Evolutionary conservation across 2,888 invertebrate species (phyloP).

Genomic region (Phorcus lineatus): DNA sequence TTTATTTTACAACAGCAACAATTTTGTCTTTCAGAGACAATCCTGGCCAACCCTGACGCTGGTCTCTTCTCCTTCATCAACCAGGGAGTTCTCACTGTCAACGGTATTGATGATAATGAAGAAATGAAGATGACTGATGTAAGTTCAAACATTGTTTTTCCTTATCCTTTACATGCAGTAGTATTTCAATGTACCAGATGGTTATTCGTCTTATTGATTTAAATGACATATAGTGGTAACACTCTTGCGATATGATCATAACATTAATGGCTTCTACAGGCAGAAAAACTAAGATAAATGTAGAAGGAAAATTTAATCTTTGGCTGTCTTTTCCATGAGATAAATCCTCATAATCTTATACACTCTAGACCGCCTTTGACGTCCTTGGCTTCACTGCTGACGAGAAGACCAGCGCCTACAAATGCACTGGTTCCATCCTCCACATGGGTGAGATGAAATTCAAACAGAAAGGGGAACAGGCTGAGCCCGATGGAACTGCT

Average conservation of each 20-base stretch:
- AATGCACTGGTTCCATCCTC: constrained; percentile 98
- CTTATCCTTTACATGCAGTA: no score
- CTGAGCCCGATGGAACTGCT: constrained; percentile 75
- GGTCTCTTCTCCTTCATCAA: constrained; percentile 89
- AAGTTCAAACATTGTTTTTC: constrained; percentile 40
- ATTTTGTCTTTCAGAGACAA: constrained; percentile 80
- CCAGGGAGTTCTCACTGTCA: constrained; percentile 96
- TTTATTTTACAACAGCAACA: not conserved
- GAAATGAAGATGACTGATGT: constrained; percentile 82
- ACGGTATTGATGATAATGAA: constrained; percentile 95
- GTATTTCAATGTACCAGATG: no score
- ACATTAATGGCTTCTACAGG: no score
- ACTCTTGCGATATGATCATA: no score
- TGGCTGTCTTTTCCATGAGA: no score
- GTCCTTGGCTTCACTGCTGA: constrained; percentile 95
- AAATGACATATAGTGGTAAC: no score
- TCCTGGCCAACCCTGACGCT: constrained; percentile 88
- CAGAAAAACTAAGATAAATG: no score
- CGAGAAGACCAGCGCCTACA: constrained; percentile 97
- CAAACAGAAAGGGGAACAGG: constrained; percentile 99
- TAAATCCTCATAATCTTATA: constrained; percentile 76
- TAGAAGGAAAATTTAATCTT: no score
- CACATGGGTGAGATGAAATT: constrained; percentile 99
- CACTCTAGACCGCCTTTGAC: constrained; percentile 95
- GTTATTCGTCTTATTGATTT: no score